Evolutionary conservation across 1,140 invertebrate genomes (phyloP).

Genomic region (Phymorhynchus buccinoides): DNA sequence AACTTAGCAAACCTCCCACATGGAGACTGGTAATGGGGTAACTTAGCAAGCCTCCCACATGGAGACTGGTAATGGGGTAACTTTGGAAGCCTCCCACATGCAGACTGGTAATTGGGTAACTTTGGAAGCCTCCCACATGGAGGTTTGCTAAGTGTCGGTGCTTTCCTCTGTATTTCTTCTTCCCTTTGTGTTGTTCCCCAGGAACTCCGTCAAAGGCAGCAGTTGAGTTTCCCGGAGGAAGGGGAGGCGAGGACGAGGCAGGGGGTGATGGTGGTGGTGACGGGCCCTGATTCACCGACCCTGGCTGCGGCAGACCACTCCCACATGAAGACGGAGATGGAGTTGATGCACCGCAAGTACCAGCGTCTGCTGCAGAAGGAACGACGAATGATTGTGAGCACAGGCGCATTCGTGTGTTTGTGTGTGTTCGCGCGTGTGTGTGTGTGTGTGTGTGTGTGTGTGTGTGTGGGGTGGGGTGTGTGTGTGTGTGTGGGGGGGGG

Average conservation of each 20-base stretch:
- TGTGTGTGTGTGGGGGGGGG: not conserved
- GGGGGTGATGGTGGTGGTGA: not conserved
- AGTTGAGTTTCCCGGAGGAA: slow-evolving; percentile 51
- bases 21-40: too few relatives aligned
- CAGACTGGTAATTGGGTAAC: too few relatives aligned
- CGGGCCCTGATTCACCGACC: slow-evolving; percentile 44
- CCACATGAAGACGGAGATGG: slow-evolving; percentile 70
- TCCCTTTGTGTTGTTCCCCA: slow-evolving; percentile 26
- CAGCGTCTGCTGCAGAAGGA: slow-evolving; percentile 71
- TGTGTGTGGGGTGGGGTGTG: not conserved
- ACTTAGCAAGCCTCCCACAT: too few relatives aligned
- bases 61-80: too few relatives aligned
- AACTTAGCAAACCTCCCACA: too few relatives aligned
- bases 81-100: too few relatives aligned
- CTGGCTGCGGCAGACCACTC: slow-evolving; percentile 62
- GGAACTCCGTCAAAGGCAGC: slow-evolving; percentile 70
- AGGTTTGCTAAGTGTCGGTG: not conserved
- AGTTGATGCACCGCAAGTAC: slow-evolving; percentile 71
- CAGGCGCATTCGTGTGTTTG: too few relatives aligned
- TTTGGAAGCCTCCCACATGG: too few relatives aligned
- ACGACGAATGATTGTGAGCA: slow-evolving; percentile 67
- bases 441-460: not conserved
- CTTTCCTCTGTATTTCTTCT: not conserved
- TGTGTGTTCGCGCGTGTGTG: not conserved
- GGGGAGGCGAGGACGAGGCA: slow-evolving; percentile 49